Percentiles rank a stretch among this genome's conserved stretches.
Evolutionary conservation across 2,888 invertebrate genomes (phyloP).

Genomic region (Dasypolia templi): DNA sequence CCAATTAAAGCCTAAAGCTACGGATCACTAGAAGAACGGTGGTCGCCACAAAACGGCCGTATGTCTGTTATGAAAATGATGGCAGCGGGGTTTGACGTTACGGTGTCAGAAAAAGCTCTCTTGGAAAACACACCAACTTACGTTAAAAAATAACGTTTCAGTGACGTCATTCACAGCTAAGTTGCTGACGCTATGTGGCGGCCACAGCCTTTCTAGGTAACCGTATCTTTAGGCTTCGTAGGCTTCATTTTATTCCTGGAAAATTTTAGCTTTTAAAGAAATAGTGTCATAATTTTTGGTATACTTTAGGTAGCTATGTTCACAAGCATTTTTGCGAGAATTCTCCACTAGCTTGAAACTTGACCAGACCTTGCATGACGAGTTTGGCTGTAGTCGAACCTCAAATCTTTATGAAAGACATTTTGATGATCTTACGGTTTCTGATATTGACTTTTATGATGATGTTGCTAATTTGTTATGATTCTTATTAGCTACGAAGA

Average conservation of each 20-base stretch:
- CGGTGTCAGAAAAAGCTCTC: background rate
- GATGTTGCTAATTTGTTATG: background rate
- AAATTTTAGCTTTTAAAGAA: background rate
- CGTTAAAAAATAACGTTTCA: background rate
- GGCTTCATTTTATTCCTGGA: background rate
- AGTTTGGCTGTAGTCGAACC: background rate
- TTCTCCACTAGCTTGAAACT: background rate
- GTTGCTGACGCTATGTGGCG: background rate
- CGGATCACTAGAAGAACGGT: background rate
- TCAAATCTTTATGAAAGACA: background rate
- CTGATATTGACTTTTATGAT: background rate
- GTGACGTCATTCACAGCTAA: background rate
- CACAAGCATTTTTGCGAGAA: background rate
- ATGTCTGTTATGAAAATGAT: background rate
- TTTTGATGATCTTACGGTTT: background rate
- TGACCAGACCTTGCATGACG: too few relatives aligned
- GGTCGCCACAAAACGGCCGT: background rate
- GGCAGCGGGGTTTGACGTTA: background rate
- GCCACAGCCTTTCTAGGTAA: background rate
- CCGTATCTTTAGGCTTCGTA: too few relatives aligned
- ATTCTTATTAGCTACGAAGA: background rate
- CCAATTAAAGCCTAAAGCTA: background rate
- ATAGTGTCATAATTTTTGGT: background rate
- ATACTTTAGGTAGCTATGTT: background rate
- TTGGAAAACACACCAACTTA: background rate